Evolutionary conservation across 1,140 invertebrate species (phyloP), one percentile per base, ranked within the genome.

Genomic region (Stenopsyche tienmushanensis): DNA sequence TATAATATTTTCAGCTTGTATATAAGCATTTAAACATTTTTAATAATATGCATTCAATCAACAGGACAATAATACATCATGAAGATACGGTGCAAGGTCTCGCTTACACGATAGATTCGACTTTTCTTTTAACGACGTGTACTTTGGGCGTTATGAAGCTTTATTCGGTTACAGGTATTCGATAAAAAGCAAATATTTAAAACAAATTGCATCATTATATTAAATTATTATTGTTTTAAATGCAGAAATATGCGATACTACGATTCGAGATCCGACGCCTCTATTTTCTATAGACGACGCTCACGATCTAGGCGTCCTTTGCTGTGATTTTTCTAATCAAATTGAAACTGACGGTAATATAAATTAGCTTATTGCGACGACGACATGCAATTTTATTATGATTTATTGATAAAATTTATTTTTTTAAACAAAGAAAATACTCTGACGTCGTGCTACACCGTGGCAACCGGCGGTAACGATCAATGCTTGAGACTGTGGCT

Each of bases 261-360:
- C 76, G 13, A 74, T 75, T 49, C 76, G 79, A 15, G 70, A 75
- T 0, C 49, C 73, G 1, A 73, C 71, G 26, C 62, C 72, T 8
- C 76, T 78, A 18, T 71, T 77, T 23, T 76, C 76, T 39, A 78
- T 82, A 8, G 82, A 85, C 55, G 88, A 89, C 74, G 88, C 86
- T 67, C 90, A 92, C 73, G 90, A 92, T 74, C 76, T 92, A 55
- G 90, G 90, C 7, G 85, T 92, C 2, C 80, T 87, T 17, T 82
- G 82, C 45, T 83, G 85, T 69, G 88, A 90, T 70, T 86, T 91
- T 72, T 81, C 83, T 9, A 74, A 72, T 66, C 20, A 66, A 24
- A 34, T 68, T 47, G 47, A 65, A 54, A 54, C 69, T 8, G 73
- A 80, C 69, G 75, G 76, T 80, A 73, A 72, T 54, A 53, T 9